Percentiles rank a stretch among this genome's conserved stretches.
Evolutionary conservation across 2,797 vertebrate genomes (phyloP).

Genomic region (Apogon hyalosoma): DNA sequence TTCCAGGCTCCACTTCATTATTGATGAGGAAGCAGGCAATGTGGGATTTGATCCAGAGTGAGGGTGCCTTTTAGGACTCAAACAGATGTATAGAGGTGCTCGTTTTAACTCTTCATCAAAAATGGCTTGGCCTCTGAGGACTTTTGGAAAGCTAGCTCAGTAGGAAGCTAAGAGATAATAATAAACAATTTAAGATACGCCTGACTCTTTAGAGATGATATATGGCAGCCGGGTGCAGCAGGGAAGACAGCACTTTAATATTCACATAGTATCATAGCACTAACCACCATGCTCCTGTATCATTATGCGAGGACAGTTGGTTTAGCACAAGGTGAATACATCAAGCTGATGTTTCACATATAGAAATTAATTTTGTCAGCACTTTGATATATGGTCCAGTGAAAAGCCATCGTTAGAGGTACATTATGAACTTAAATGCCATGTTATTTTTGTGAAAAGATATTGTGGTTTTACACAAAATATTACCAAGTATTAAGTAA

Average conservation of each 20-base stretch:
- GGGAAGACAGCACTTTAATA: slow-evolving; percentile 27
- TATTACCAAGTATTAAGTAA: neutral
- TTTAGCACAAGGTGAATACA: slow-evolving; percentile 19
- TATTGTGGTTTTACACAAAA: neutral
- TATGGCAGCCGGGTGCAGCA: neutral
- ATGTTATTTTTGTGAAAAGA: neutral
- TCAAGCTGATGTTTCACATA: slow-evolving; percentile 14
- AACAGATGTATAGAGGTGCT: slow-evolving; percentile 49
- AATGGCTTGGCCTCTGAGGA: slow-evolving; percentile 25
- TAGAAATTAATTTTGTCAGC: slow-evolving; percentile 21
- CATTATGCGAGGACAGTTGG: slow-evolving; percentile 9
- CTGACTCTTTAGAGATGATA: slow-evolving; percentile 22
- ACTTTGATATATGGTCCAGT: slow-evolving; percentile 8
- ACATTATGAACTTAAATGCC: slow-evolving; percentile 13
- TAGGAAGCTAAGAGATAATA: slow-evolving; percentile 22
- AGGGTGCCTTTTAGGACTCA: slow-evolving; percentile 41
- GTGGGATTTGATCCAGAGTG: slow-evolving; percentile 70
- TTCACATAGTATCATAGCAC: slow-evolving; percentile 16
- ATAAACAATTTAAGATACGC: slow-evolving; percentile 39
- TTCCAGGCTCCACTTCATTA: slow-evolving; percentile 77
- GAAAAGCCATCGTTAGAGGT: neutral
- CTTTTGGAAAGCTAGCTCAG: slow-evolving; percentile 8
- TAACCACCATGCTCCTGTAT: slow-evolving; percentile 11
- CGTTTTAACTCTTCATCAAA: slow-evolving; percentile 40
- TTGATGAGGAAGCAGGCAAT: slow-evolving; percentile 71